These are phyloP conservation scores for Notarius quadriscutis DNA, from an alignment of 2,113 vertebrate genomes.

Conservation along the genomic window DNA sequence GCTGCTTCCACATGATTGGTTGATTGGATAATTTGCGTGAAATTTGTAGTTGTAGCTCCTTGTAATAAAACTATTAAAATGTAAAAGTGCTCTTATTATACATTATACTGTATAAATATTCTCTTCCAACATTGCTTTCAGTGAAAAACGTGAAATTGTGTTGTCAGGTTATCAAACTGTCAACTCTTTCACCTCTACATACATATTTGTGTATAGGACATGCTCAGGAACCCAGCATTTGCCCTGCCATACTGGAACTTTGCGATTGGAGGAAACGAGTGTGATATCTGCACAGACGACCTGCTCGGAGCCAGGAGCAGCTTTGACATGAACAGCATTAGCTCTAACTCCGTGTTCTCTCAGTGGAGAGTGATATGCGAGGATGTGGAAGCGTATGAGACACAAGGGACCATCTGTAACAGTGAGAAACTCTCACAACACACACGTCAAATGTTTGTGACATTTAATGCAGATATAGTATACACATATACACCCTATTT, in stretches of 20 bases:
- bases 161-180: too few species aligned
- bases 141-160: neutral
- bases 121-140: neutral
- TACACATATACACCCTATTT: neutral
- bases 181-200: neutral
- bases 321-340: constrained; percentile 82
- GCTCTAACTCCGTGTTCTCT: constrained; percentile 89
- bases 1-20: neutral
- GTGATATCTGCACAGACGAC: constrained; percentile 91
- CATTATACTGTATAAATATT: neutral
- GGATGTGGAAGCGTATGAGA: constrained; percentile 88
- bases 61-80: neutral
- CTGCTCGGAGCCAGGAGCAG: constrained; percentile 88
- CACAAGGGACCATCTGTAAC: constrained; percentile 90
- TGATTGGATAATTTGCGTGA: neutral
- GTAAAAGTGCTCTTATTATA: neutral
- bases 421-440: constrained; percentile 74
- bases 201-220: constrained; percentile 71
- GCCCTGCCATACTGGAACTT: constrained; percentile 97
- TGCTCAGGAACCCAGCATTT: constrained; percentile 84
- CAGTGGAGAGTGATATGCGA: constrained; percentile 90
- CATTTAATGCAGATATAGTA: neutral
- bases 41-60: neutral
- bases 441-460: constrained; percentile 9
- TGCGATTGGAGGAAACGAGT: constrained; percentile 86